Evolutionary conservation across 1,140 invertebrate genomes (phyloP).

Genomic region (Lerema accius): DNA sequence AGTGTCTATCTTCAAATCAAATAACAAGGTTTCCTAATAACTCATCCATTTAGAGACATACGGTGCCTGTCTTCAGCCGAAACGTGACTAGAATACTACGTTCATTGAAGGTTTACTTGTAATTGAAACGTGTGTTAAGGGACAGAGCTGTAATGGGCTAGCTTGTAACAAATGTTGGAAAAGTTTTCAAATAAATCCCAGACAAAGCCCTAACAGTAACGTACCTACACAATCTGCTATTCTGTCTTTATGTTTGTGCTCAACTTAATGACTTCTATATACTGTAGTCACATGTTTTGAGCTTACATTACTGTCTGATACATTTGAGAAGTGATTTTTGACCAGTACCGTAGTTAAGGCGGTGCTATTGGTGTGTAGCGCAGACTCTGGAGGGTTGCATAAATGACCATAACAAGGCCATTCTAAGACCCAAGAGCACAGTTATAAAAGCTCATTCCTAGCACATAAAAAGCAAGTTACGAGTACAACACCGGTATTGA

Average conservation of each 20-base stretch:
- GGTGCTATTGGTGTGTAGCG: too few relatives aligned
- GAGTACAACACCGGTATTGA: too few relatives aligned
- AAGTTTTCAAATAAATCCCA: constrained; percentile 21
- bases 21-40: constrained; percentile 4
- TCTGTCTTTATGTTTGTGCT: constrained; percentile 11
- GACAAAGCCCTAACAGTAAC: constrained; percentile 5
- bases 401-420: too few relatives aligned
- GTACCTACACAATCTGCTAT: neutral
- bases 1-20: neutral
- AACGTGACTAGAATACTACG: constrained; percentile 21
- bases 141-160: constrained; percentile 6
- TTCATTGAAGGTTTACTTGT: constrained; percentile 23
- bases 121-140: constrained; percentile 25
- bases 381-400: too few relatives aligned
- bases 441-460: too few relatives aligned
- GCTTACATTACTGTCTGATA: too few relatives aligned
- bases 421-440: too few relatives aligned
- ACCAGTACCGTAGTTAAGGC: too few relatives aligned
- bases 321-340: too few relatives aligned
- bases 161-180: constrained; percentile 18
- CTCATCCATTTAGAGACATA: constrained; percentile 1
- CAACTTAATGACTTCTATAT: constrained; percentile 18
- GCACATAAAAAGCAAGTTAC: too few relatives aligned
- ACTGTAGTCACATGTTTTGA: too few relatives aligned
- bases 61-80: constrained; percentile 1